Base-by-base conservation (phyloP, 2,113 vertebrate genomes). In the Anoplopoma fimbria region DNA sequence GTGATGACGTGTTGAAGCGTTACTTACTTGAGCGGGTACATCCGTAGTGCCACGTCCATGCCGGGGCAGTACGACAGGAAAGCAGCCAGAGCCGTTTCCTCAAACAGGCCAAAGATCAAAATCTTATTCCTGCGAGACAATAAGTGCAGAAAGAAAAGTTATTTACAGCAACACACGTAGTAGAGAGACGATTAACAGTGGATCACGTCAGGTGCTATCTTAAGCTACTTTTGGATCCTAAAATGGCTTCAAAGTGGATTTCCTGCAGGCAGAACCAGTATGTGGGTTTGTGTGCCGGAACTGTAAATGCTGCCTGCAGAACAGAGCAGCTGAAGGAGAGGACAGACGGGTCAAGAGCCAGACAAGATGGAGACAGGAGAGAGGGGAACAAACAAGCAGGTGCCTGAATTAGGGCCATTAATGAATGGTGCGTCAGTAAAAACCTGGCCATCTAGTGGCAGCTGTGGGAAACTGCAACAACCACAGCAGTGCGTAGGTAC, bases 1-100 rank as follows among this genome's bases (percentile, higher is more conserved):
- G 27, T 40, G 34, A 15, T 12, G 40, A 4, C 4, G 27, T 12
- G 34, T 21, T 7, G 7, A 10, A 3, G 31, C 10, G 40, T 13
- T 0, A 75, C 94, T 91, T 76, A 96, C 95, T 96, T 96, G 63
- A 95, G 90, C 6, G 95, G 95, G 86, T 95, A 96, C 95, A 96
- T 95, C 84, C 94, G 92, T 57, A 96, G 91, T 13, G 95, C 95
- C 87, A 96, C 90, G 27, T 95, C 93, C 95, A 96, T 96, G 15
- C 91, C 95, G 0, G 94, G 95, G 86, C 93, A 93, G 82, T 95
- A 94, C 25, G 96, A 96, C 65, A 95, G 89, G 87, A 96, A 94
- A 0, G 95, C 95, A 38, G 95, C 95, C 38, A 93, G 77, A n/a
- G 93, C 94, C 0, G 96, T 96, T 89, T 94, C 95, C 91, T 85